A percentile compares a stretch with the other conserved stretches of the same genome.
Evolutionary conservation across 1,140 invertebrate species (phyloP).

Genomic region (Trypoxylus dichotomus): DNA sequence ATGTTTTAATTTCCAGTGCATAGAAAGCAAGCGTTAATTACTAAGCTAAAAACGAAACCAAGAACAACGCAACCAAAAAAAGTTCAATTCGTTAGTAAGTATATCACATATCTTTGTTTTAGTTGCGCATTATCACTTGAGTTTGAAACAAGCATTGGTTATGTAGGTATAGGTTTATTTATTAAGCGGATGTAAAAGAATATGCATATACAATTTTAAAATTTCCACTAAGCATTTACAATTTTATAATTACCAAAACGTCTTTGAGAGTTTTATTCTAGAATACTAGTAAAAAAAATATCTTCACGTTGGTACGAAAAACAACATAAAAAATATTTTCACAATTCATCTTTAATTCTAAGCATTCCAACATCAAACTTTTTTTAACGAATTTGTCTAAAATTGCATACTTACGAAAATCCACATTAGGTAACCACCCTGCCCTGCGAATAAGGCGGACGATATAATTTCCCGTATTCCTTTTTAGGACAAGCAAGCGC

Average conservation of each 20-base stretch:
- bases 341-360: too few relatives aligned
- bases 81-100: slow-evolving; percentile 88
- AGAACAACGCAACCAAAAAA: slow-evolving; percentile 82
- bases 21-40: slow-evolving; percentile 70
- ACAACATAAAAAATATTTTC: too few relatives aligned
- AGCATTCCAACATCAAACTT: too few relatives aligned
- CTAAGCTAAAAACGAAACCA: slow-evolving; percentile 76
- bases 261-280: too few relatives aligned
- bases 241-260: too few relatives aligned
- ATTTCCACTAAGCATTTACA: not conserved
- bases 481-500: not conserved
- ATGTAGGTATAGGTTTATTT: too few relatives aligned
- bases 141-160: not conserved
- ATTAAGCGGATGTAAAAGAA: too few relatives aligned
- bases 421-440: not conserved
- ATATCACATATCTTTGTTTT: slow-evolving; percentile 35
- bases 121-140: not conserved
- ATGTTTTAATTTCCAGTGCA: slow-evolving; percentile 54
- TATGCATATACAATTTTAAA: not conserved
- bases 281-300: too few relatives aligned
- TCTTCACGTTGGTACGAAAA: too few relatives aligned
- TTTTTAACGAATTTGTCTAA: not conserved
- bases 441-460: not conserved
- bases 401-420: not conserved
- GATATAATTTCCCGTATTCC: not conserved